phyloP scores from a whole-genome alignment of 2,888 invertebrate species.

The Drosophila austrosaltans region DNA sequence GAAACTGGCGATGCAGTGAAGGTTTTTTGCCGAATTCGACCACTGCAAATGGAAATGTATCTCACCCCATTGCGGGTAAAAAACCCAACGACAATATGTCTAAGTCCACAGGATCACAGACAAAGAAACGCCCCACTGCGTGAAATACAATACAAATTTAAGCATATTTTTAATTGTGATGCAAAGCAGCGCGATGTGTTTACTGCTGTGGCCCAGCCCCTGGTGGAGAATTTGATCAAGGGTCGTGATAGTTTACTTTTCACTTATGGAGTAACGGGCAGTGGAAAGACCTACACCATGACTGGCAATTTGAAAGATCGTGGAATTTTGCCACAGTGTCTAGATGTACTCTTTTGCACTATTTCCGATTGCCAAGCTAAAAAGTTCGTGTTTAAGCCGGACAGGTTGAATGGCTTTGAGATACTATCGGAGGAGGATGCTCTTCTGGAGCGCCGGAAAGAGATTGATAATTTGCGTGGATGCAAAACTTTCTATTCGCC shows the following conservation, averaged over 20 bases:
- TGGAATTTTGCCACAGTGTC: conserved; percentile 93
- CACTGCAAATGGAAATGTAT: conserved; percentile 88
- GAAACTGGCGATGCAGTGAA: conserved; percentile 88
- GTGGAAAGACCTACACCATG: conserved; percentile 99
- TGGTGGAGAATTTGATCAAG: conserved; percentile 92
- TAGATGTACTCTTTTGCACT: conserved; percentile 94
- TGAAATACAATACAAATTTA: conserved; percentile 91
- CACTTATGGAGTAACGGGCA: conserved; percentile 99
- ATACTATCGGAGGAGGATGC: conserved; percentile 95
- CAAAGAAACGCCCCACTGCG: conserved; percentile 85
- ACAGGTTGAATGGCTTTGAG: conserved; percentile 97
- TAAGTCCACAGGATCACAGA: conserved; percentile 87
- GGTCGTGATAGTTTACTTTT: conserved; percentile 98
- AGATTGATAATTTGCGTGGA: conserved; percentile 82
- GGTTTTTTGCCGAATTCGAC: conserved; percentile 94
- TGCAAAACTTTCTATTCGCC: conserved; percentile 85
- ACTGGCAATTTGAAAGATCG: conserved; percentile 89
- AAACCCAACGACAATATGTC: conserved; percentile 87
- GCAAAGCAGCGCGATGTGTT: conserved; percentile 92
- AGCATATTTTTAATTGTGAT: conserved; percentile 92
- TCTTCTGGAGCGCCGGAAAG: conserved; percentile 88
- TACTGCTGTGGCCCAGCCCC: conserved; percentile 91
- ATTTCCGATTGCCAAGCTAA: conserved; percentile 92
- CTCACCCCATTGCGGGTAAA: conserved; percentile 88
- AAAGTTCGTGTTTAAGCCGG: conserved; percentile 96